Evolutionary conservation across 1,140 invertebrate species (phyloP), one percentile per base, ranked within the genome.

Genomic region (Acyrthosiphon pisum): DNA sequence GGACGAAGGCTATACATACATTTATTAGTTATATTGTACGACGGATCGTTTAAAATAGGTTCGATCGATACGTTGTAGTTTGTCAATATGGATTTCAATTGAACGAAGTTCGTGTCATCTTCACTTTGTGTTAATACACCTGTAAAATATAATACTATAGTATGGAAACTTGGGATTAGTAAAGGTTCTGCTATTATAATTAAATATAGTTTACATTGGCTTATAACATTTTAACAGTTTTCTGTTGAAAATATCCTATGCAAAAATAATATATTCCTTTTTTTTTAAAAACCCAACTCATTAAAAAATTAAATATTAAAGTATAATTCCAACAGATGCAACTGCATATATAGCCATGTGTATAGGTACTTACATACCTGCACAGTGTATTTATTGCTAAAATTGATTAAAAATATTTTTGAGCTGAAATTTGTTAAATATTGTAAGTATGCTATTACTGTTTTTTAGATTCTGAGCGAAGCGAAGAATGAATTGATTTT

Each of bases 81-180:
- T 2, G 84, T 41, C 48, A 20, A 44, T 44, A n/a, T 6, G 7
- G 68, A 84, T 41, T 84, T 48, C 48, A 93, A 44, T 50, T 53
- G 68, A 7, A 50, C 2, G 35, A 53, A 93, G 26, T 93, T 56
- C 2, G 91, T 84, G 7, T 93, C 91, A 44, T 83, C 53, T 84
- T 93, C 91, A 41, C 35, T 93, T 18, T 37, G 81, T 30, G 48
- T 56, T 23, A 93, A 41, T 8, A 93, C 81, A 20, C 91, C 91
- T 93, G 76, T n/a, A 90, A 68, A 3, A 56, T 56, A 76, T 76
- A 50, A 50, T 50, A 53, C 23, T 53, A 53, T 22, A 53, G 23
- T 22, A 23, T 76, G 6, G n/a, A 76, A 76, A 76, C n/a, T 18
- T 11, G 18, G 14, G 6, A 35, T 76, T 76, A 76, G 60, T 76